These are phyloP conservation scores for Orthosia cruda DNA, from an alignment of 2,888 invertebrate species.

Conservation along the genomic window DNA sequence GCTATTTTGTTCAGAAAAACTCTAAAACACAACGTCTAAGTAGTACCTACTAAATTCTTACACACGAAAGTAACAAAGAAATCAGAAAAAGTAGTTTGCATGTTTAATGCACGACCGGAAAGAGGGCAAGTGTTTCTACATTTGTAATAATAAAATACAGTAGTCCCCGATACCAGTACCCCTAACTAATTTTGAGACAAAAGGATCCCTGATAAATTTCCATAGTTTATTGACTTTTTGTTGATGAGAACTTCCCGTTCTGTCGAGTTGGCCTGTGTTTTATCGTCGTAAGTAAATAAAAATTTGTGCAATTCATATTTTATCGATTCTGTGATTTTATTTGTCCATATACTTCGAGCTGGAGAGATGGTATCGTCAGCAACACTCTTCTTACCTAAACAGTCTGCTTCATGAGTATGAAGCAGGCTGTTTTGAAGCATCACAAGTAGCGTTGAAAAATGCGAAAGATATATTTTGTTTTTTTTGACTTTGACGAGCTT, in stretches of 20 bases:
- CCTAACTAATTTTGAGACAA: slow-evolving; percentile 64
- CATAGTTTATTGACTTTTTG: slow-evolving; percentile 66
- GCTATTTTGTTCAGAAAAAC: background rate
- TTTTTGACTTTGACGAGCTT: no score
- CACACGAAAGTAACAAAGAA: background rate
- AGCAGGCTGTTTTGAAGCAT: background rate
- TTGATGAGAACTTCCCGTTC: slow-evolving; percentile 64
- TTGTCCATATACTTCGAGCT: slow-evolving; percentile 15
- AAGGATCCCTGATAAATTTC: slow-evolving; percentile 63
- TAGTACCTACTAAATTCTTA: background rate
- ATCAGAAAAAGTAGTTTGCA: slow-evolving; percentile 13
- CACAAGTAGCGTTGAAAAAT: no score
- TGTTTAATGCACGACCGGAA: slow-evolving; percentile 34
- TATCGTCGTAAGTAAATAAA: slow-evolving; percentile 65
- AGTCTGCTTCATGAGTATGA: background rate
- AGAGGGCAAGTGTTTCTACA: slow-evolving; percentile 21
- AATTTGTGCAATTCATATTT: slow-evolving; percentile 65
- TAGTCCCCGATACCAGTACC: slow-evolving; percentile 44
- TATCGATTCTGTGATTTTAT: slow-evolving; percentile 59
- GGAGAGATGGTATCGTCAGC: slow-evolving; percentile 8
- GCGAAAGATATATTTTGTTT: no score
- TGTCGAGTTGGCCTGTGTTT: slow-evolving; percentile 61
- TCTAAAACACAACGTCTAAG: background rate
- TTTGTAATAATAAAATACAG: slow-evolving; percentile 60
- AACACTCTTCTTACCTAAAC: background rate